Evolutionary conservation across 2,113 vertebrate species (phyloP).

Genomic region (Colossoma macropomum): DNA sequence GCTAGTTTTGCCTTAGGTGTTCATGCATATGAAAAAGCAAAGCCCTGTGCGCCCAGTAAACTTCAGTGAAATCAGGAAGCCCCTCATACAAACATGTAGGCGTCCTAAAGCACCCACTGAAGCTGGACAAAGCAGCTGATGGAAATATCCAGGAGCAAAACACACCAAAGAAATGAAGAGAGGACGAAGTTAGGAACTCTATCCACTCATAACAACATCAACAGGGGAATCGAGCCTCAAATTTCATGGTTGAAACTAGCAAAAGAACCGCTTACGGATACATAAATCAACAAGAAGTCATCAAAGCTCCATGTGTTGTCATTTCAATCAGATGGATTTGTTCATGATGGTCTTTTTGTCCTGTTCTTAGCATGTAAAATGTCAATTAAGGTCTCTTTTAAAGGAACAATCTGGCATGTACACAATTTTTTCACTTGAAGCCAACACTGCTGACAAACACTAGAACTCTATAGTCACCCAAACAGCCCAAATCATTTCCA

Average conservation of each 20-base stretch:
- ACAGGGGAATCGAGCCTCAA: background rate
- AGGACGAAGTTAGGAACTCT: background rate
- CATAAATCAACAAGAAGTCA: conserved; percentile 22
- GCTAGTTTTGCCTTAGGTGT: conserved; percentile 42
- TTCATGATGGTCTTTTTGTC: background rate
- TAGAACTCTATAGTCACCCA: too few species aligned
- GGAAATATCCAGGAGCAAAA: background rate
- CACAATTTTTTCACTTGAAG: too few species aligned
- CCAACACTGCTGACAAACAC: too few species aligned
- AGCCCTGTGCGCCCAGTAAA: background rate
- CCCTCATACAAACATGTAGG: conserved; percentile 21
- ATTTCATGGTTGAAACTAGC: background rate
- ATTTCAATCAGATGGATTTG: conserved; percentile 16
- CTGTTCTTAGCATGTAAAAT: background rate
- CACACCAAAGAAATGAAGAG: background rate
- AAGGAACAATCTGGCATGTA: too few species aligned
- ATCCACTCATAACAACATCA: background rate
- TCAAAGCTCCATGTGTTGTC: conserved; percentile 13
- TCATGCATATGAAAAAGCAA: conserved; percentile 44
- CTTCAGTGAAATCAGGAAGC: conserved; percentile 1
- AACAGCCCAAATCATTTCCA: too few species aligned
- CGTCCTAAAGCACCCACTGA: conserved; percentile 20
- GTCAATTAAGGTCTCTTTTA: background rate
- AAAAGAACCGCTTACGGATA: background rate
- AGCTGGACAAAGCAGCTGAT: conserved; percentile 2